Percentiles rank a stretch among this genome's conserved stretches.
These are phyloP conservation scores for Polypedilum pembai DNA, from an alignment of 1,140 invertebrate genomes.

Conservation along the genomic window DNA sequence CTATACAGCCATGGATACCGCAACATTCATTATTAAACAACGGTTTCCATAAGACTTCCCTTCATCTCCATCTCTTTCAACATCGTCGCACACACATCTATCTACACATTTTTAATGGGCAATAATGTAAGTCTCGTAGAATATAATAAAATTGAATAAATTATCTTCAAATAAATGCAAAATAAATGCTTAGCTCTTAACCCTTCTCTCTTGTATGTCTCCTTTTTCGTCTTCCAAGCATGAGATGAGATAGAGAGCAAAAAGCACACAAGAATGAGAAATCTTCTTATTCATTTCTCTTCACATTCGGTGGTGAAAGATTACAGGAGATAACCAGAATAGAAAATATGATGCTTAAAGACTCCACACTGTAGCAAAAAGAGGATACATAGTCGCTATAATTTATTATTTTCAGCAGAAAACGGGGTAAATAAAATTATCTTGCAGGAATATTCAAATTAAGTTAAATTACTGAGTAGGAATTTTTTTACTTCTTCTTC, in stretches of 20 bases:
- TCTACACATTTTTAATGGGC: slow-evolving; percentile 9
- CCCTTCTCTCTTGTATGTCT: neutral
- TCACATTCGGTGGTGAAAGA: neutral
- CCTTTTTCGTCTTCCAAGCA: neutral
- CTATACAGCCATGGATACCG: slow-evolving; percentile 3
- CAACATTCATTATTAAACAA: slow-evolving; percentile 19
- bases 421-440: slow-evolving; percentile 20
- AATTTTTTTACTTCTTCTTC: neutral
- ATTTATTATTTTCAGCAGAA: neutral
- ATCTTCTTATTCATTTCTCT: slow-evolving; percentile 17
- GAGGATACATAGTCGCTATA: neutral
- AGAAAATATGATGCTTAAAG: slow-evolving; percentile 26
- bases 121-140: slow-evolving; percentile 9
- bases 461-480: slow-evolving; percentile 23
- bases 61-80: too few species aligned
- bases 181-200: slow-evolving; percentile 23
- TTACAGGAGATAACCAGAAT: slow-evolving; percentile 27
- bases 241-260: neutral
- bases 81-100: too few species aligned
- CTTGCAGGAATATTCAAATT: slow-evolving; percentile 27
- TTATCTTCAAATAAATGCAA: slow-evolving; percentile 26
- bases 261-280: neutral
- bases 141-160: slow-evolving; percentile 26
- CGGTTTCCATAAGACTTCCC: slow-evolving; percentile 10
- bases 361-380: neutral